Base-by-base conservation (phyloP, 2,888 invertebrate genomes). In the Ophioninae sp. region DNA sequence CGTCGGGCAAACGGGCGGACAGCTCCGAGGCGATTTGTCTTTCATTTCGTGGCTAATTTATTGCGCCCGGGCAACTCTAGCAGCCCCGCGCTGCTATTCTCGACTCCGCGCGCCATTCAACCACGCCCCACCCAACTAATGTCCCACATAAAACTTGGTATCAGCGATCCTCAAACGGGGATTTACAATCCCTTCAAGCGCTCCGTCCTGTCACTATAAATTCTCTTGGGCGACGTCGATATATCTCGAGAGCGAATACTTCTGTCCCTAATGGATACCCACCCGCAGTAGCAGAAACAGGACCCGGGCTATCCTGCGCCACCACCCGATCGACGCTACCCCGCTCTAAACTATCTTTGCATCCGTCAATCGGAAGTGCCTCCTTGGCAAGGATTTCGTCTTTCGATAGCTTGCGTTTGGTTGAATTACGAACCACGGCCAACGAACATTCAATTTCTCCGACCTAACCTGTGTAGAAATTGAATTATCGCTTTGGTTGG, bases 151-250 rank as follows among this genome's bases (percentile, higher is more conserved):
- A 93, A 93, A 93, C 92, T 93, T 92, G 92, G 92, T 92, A 93
- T 93, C 93, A 93, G 93, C 92, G 91, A 93, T 93, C 92, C 92
- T 92, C 93, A 93, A 93, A 93, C 92, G 92, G 92, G 92, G 92
- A 93, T 93, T 93, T 93, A 92, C 92, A 92, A 93, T 93, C 92
- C 92, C 92, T 93, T 92, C 92, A 92, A 93, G 92, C 92, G 90
- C 90, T 79, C 81, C 73, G 85, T 90, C 89, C 91, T 91, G 91
- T 91, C 92, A 90, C 91, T 88, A 91, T 91, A 91, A 92, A 92
- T 92, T 91, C 89, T 89, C 88, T 87, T 87, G 89, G 90, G 90
- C 90, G 91, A 91, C 91, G 90, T 92, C 92, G 91, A 92, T 92
- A 91, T 92, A 91, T 92, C 91, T 91, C 90, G 88, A 89, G 90